phyloP scores from a whole-genome alignment of 1,140 invertebrate genomes.

The Babylonia areolata region DNA sequence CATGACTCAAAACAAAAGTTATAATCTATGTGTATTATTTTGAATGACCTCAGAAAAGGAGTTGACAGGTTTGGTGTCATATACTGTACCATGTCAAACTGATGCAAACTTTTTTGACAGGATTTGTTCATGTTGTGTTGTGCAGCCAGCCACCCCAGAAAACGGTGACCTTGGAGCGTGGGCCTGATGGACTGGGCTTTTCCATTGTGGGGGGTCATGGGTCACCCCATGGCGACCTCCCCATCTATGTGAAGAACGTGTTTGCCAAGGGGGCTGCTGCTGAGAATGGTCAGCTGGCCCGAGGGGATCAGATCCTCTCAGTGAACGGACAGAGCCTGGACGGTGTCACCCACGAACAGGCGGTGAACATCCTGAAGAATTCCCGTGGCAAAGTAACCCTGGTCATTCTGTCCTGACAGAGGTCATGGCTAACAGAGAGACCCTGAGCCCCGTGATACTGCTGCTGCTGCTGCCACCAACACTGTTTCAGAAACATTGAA shows the following conservation, averaged over 20 bases:
- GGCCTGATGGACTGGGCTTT: constrained; percentile 86
- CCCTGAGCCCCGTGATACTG: neutral
- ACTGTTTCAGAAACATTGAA: neutral
- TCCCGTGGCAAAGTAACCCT: constrained; percentile 79
- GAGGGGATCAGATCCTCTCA: constrained; percentile 81
- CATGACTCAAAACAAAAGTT: too few species aligned
- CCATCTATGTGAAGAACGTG: constrained; percentile 90
- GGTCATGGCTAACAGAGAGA: neutral
- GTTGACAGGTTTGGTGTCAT: too few species aligned
- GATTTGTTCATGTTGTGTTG: constrained; percentile 44
- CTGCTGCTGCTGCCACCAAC: neutral
- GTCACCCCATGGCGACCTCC: constrained; percentile 85
- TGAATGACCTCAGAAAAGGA: too few species aligned
- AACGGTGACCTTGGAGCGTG: constrained; percentile 82
- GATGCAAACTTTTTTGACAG: too few species aligned
- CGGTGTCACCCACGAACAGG: constrained; percentile 81
- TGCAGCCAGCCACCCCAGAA: constrained; percentile 63
- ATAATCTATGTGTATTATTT: too few species aligned
- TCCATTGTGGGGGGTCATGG: constrained; percentile 88
- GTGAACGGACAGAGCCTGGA: constrained; percentile 79
- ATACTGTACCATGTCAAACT: too few species aligned
- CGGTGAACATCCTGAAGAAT: constrained; percentile 80
- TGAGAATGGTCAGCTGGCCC: constrained; percentile 80
- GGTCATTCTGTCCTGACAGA: constrained; percentile 73
- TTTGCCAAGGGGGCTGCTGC: constrained; percentile 86